These are phyloP conservation scores for Onychostruthus taczanowskii DNA, from an alignment of 2,113 vertebrate genomes.

Conservation along the genomic window DNA sequence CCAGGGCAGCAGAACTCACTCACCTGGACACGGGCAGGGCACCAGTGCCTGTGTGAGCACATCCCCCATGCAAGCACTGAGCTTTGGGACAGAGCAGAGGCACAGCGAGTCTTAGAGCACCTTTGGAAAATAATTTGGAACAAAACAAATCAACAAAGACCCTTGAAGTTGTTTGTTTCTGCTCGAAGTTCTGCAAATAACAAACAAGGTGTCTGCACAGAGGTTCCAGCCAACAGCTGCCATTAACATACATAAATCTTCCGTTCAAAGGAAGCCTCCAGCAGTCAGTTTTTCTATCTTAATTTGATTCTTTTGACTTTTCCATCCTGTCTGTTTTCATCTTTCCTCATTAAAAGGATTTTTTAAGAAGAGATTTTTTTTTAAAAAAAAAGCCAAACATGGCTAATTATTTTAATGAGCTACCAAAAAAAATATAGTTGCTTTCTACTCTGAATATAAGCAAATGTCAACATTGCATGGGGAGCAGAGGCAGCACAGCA, in stretches of 20 bases:
- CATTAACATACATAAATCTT: slow-evolving; percentile 26
- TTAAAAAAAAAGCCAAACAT: background rate
- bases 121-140: background rate
- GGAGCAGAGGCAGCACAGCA: slow-evolving; percentile 25
- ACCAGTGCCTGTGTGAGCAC: fast-evolving
- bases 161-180: background rate
- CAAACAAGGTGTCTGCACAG: slow-evolving; percentile 33
- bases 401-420: slow-evolving; percentile 67
- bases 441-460: slow-evolving; percentile 47
- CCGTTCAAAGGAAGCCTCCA: slow-evolving; percentile 55
- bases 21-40: fast-evolving
- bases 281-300: slow-evolving; percentile 44
- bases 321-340: slow-evolving; percentile 48
- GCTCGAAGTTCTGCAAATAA: background rate
- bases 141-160: background rate
- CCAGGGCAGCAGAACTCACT: background rate
- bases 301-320: slow-evolving; percentile 61
- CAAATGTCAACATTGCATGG: slow-evolving; percentile 44
- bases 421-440: background rate
- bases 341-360: slow-evolving; percentile 51
- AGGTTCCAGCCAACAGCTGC: slow-evolving; percentile 44
- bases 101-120: background rate
- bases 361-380: slow-evolving; percentile 7
- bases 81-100: background rate
- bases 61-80: fast-evolving